Conservation (phyloP, 2,113 vertebrate species). For the Circaetus gallicus region DNA sequence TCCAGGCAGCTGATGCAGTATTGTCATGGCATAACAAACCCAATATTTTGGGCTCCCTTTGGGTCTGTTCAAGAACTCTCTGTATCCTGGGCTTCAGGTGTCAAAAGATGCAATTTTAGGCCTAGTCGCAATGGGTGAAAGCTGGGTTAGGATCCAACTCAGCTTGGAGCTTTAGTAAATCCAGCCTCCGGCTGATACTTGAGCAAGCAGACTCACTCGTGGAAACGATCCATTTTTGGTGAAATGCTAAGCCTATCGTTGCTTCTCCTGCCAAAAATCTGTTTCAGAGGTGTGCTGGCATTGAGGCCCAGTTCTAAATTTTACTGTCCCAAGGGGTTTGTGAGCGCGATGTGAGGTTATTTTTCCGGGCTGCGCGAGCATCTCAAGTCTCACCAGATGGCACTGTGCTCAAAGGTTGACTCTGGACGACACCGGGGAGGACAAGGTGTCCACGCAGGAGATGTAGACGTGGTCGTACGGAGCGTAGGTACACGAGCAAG, state of each 20-base stretch:
- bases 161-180: neutral
- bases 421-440: neutral
- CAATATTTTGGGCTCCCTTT: neutral
- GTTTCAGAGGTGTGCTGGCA: neutral
- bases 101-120: neutral
- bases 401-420: neutral
- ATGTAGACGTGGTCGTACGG: neutral
- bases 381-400: conserved; percentile 6
- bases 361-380: neutral
- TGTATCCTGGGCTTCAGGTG: neutral
- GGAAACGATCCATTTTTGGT: neutral
- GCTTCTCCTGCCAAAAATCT: neutral
- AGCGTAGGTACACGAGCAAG: neutral
- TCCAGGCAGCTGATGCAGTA: neutral
- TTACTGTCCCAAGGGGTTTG: neutral
- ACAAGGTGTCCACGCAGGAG: neutral
- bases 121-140: neutral
- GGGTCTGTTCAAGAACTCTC: neutral
- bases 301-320: neutral
- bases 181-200: neutral
- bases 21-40: neutral
- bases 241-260: neutral
- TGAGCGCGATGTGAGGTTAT: neutral
- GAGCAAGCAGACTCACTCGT: neutral
- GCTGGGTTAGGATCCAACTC: neutral